phyloP scores from a whole-genome alignment of 1,140 invertebrate genomes.

The Elysia chlorotica region DNA sequence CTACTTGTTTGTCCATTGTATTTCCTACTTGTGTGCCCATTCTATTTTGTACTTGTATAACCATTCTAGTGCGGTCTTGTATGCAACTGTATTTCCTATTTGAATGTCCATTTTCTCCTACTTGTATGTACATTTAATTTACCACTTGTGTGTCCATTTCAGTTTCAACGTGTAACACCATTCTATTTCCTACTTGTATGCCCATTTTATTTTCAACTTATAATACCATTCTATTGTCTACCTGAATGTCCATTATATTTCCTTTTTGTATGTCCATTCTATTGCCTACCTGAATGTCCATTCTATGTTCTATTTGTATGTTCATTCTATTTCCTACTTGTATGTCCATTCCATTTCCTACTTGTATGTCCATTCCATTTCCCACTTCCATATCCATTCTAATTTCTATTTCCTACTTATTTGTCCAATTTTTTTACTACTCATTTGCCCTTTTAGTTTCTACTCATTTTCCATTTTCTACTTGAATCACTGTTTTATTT shows the following conservation, averaged over 20 bases:
- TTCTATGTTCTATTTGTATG: background rate
- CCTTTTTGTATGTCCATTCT: no score
- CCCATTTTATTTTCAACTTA: background rate
- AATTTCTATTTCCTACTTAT: slow-evolving; percentile 77
- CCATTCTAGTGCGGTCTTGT: background rate
- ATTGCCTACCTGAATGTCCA: no score
- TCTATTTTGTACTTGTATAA: no score
- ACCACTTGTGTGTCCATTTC: slow-evolving; percentile 23
- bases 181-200: background rate
- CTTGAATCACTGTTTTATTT: background rate
- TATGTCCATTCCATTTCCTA: background rate
- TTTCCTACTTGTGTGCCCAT: background rate
- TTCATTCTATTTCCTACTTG: background rate
- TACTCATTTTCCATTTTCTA: background rate
- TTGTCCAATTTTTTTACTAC: slow-evolving; percentile 82
- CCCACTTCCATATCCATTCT: slow-evolving; percentile 2
- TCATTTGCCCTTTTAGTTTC: background rate
- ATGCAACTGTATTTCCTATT: background rate
- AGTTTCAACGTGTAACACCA: background rate
- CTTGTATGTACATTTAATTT: slow-evolving; percentile 88
- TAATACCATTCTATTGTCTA: no score
- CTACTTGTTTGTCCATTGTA: background rate
- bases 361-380: background rate
- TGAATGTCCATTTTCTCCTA: slow-evolving; percentile 41
- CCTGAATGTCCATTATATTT: no score